These are phyloP conservation scores for Tipula lateralis DNA, from an alignment of 2,888 invertebrate species.

Conservation along the genomic window DNA sequence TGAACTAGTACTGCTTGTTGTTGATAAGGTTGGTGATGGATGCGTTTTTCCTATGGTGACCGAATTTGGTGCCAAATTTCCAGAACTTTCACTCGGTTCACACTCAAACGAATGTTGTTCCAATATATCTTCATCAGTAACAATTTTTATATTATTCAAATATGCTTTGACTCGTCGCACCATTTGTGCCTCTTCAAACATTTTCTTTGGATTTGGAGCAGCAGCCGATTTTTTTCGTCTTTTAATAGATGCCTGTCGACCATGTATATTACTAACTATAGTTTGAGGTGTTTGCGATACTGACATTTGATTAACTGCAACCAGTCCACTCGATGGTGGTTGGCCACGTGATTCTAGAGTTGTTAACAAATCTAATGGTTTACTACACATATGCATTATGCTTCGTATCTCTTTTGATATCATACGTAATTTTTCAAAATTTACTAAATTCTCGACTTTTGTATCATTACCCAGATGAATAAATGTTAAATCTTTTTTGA, in stretches of 20 bases:
- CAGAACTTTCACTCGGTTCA: constrained; percentile 59
- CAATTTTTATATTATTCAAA: constrained; percentile 77
- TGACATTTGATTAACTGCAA: constrained; percentile 79
- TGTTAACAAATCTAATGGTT: constrained; percentile 80
- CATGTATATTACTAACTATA: constrained; percentile 39
- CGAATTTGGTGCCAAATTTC: constrained; percentile 53
- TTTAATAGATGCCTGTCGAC: constrained; percentile 79
- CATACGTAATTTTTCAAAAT: constrained; percentile 98
- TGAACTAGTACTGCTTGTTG: constrained; percentile 85
- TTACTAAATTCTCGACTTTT: constrained; percentile 79
- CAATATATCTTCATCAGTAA: constrained; percentile 85
- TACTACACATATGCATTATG: constrained; percentile 91
- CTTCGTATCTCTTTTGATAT: constrained; percentile 93
- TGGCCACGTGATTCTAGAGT: constrained; percentile 82
- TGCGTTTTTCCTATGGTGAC: constrained; percentile 67
- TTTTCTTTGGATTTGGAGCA: constrained; percentile 92
- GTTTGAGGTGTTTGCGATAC: constrained; percentile 51
- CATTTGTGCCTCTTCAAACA: constrained; percentile 99
- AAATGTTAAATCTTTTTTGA: constrained; percentile 93
- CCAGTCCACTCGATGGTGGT: constrained; percentile 82
- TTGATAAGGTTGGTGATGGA: constrained; percentile 89
- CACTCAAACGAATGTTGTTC: constrained; percentile 86
- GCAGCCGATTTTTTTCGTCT: constrained; percentile 83
- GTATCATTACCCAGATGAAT: constrained; percentile 97
- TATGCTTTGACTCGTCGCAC: constrained; percentile 95